Percentiles rank a stretch among this genome's conserved stretches.
Evolutionary conservation across 2,113 vertebrate species (phyloP).

Genomic region (Anguilla rostrata): DNA sequence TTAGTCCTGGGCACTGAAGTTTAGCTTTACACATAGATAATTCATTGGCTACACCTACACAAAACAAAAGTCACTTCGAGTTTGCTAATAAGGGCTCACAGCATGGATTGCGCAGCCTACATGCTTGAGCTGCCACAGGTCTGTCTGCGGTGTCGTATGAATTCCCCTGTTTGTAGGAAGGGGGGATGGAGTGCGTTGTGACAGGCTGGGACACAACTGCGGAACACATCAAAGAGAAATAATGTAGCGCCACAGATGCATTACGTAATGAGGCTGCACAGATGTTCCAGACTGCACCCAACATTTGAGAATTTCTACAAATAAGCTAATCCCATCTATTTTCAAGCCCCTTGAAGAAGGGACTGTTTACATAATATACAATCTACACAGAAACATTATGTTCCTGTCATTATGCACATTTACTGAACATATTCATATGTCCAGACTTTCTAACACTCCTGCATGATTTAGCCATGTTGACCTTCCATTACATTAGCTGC

Average conservation of each 20-base stretch:
- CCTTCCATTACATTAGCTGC: too few relatives aligned
- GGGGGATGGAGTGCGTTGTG: background rate
- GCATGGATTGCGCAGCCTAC: constrained; percentile 8
- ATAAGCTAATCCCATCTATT: background rate
- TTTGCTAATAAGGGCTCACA: constrained; percentile 25
- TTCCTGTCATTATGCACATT: background rate
- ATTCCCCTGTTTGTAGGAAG: background rate
- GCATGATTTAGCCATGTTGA: background rate
- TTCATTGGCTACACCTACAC: background rate
- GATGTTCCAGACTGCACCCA: background rate
- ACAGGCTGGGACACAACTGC: constrained; percentile 4
- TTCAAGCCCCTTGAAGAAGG: background rate
- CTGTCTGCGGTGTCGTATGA: background rate
- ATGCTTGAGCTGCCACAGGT: constrained; percentile 15
- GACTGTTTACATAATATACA: background rate
- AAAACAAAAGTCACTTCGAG: constrained; percentile 15
- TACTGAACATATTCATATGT: background rate
- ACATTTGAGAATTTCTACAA: background rate
- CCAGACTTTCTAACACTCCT: background rate
- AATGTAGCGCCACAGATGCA: background rate
- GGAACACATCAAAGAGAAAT: background rate
- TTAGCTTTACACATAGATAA: background rate
- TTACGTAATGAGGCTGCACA: background rate
- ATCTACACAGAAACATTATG: background rate
- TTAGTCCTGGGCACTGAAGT: background rate